Conservation (phyloP, 2,797 vertebrate genomes). For the Sus cebifrons region DNA sequence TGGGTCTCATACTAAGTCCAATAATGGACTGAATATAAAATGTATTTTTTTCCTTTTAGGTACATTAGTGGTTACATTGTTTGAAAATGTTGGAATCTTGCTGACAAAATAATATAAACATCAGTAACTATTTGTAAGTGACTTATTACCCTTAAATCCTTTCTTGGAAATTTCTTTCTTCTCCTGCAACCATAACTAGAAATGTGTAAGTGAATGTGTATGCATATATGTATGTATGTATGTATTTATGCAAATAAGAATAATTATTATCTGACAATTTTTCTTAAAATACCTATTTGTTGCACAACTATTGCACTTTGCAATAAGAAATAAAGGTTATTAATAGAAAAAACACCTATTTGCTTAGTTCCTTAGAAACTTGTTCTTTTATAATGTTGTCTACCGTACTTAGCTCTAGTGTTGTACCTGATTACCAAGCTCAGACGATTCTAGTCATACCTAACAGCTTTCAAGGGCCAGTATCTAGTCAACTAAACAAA, state of each 20-base stretch:
- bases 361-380: conserved; percentile 9
- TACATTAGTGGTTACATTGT: conserved; percentile 63
- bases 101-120: conserved; percentile 74
- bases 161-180: conserved; percentile 66
- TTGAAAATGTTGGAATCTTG: conserved; percentile 71
- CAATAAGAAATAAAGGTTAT: neutral
- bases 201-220: neutral
- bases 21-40: conserved; percentile 31
- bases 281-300: conserved; percentile 1
- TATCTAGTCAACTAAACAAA: neutral
- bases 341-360: neutral
- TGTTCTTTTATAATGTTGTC: conserved; percentile 32
- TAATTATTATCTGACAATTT: conserved; percentile 16
- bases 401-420: neutral
- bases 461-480: neutral
- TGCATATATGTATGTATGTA: neutral
- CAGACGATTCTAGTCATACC: neutral
- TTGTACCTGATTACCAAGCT: neutral
- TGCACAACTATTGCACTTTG: neutral
- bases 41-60: conserved; percentile 9
- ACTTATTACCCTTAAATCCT: conserved; percentile 73
- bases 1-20: neutral
- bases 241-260: conserved; percentile 46
- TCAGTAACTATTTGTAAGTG: conserved; percentile 69
- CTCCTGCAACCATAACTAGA: conserved; percentile 35